Conservation (phyloP, 2,888 invertebrate genomes). For the Apodemia mormo region DNA sequence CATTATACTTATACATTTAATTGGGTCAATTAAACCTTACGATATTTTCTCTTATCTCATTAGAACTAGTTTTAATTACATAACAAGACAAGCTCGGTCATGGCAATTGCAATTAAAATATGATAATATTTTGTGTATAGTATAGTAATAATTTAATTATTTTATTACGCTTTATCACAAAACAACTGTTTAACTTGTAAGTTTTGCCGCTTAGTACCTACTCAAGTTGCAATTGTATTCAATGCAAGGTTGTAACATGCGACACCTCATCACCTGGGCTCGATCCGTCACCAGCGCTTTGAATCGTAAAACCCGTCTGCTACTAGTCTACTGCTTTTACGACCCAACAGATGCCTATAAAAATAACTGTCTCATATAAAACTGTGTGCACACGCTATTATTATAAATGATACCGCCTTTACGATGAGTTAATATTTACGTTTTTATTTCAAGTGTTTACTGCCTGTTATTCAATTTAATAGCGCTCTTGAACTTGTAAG, state of each 20-base stretch:
- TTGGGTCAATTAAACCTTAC: too few relatives aligned
- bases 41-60: too few relatives aligned
- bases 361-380: conserved; percentile 69
- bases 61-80: too few relatives aligned
- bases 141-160: background rate
- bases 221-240: conserved; percentile 29
- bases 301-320: conserved; percentile 73
- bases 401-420: conserved; percentile 57
- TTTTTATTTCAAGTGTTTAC: conserved; percentile 76
- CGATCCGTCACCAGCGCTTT: conserved; percentile 52
- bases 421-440: conserved; percentile 59
- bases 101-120: too few relatives aligned
- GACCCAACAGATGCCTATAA: conserved; percentile 70
- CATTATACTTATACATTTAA: too few relatives aligned
- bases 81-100: too few relatives aligned
- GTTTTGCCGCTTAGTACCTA: background rate
- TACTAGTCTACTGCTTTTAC: conserved; percentile 75
- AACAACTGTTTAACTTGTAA: background rate
- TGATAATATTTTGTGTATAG: background rate
- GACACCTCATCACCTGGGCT: conserved; percentile 61
- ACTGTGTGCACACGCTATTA: conserved; percentile 52
- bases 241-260: conserved; percentile 45
- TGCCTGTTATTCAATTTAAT: conserved; percentile 77
- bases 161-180: background rate
- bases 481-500: conserved; percentile 77